Evolutionary conservation across 2,113 vertebrate species (phyloP).

Genomic region (Okapia johnstoni): DNA sequence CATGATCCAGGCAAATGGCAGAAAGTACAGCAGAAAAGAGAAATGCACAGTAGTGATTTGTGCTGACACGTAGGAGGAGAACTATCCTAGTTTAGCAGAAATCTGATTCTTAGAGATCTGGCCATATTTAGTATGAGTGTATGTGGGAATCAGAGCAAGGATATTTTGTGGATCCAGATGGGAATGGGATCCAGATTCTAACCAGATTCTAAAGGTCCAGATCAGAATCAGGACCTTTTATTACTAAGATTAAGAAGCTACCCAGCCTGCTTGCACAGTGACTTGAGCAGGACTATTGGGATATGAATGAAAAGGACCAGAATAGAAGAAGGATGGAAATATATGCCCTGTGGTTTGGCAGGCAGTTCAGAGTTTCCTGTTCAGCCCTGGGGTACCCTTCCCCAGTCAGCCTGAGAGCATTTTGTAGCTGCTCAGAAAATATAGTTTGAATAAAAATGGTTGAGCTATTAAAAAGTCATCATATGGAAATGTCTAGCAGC

Average conservation of each 20-base stretch:
- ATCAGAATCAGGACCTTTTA: neutral
- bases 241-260: neutral
- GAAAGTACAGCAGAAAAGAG: neutral
- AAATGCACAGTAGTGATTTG: neutral
- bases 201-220: neutral
- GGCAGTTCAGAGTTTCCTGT: neutral
- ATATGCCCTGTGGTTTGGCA: neutral
- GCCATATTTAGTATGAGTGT: neutral
- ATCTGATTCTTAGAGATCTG: neutral
- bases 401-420: neutral
- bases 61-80: neutral
- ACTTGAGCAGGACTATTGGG: neutral
- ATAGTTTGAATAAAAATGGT: neutral
- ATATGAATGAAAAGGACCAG: neutral
- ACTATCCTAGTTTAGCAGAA: neutral
- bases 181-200: neutral
- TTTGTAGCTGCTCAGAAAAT: neutral
- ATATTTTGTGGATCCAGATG: neutral
- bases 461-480: neutral
- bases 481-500: neutral
- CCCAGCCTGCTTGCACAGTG: neutral
- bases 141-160: neutral
- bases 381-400: neutral
- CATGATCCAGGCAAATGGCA: neutral
- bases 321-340: neutral